Evolutionary conservation across 2,888 invertebrate species (phyloP).

Genomic region (Calliopum simillimum): DNA sequence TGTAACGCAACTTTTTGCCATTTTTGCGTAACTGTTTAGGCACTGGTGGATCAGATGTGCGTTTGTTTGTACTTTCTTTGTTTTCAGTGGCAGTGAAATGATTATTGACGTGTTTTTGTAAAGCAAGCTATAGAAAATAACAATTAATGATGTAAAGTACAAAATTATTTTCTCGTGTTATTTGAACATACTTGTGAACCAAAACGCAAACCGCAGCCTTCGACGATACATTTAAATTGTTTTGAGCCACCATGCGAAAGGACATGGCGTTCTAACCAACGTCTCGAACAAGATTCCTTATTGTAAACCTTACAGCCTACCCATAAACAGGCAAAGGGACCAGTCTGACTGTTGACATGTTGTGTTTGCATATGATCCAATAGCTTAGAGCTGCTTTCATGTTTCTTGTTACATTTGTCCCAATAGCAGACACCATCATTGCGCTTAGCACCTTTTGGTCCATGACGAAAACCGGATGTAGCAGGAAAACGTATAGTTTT

Average conservation of each 20-base stretch:
- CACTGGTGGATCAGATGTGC: slow-evolving; percentile 80
- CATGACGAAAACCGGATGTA: slow-evolving; percentile 61
- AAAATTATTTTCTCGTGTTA: slow-evolving; percentile 15
- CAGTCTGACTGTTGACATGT: slow-evolving; percentile 88
- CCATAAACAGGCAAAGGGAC: slow-evolving; percentile 92
- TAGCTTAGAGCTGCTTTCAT: slow-evolving; percentile 83
- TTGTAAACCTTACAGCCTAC: slow-evolving; percentile 94
- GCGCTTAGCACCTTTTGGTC: slow-evolving; percentile 64
- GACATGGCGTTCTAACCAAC: slow-evolving; percentile 94
- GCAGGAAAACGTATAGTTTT: slow-evolving; percentile 86
- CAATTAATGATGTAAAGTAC: neutral
- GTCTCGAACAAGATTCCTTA: slow-evolving; percentile 89
- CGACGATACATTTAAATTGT: slow-evolving; percentile 95
- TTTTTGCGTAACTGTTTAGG: slow-evolving; percentile 86
- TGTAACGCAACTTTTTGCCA: slow-evolving; percentile 87
- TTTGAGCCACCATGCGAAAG: slow-evolving; percentile 92
- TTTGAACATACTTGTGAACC: slow-evolving; percentile 80
- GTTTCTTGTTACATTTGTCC: slow-evolving; percentile 83
- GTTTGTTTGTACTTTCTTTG: slow-evolving; percentile 72
- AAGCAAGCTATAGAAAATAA: slow-evolving; percentile 68
- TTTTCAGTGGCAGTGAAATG: slow-evolving; percentile 79
- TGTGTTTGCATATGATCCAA: slow-evolving; percentile 88
- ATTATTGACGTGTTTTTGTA: slow-evolving; percentile 93
- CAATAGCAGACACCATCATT: slow-evolving; percentile 78
- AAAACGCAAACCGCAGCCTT: slow-evolving; percentile 89